Evolutionary conservation across 2,113 vertebrate species (phyloP).

Genomic region (Andinoacara biseriatus): DNA sequence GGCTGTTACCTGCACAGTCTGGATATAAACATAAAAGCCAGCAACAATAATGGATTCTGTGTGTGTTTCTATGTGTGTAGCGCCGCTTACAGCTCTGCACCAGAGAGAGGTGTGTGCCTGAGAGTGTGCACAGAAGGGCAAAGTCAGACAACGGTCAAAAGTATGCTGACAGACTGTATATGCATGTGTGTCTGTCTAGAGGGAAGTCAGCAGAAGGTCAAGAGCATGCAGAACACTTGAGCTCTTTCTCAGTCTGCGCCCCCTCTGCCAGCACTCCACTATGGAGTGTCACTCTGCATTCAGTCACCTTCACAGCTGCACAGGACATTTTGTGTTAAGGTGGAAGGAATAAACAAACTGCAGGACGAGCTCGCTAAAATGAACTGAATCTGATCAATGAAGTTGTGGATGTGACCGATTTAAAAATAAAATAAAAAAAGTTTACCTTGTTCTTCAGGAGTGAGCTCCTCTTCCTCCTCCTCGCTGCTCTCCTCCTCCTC

Average conservation of each 20-base stretch:
- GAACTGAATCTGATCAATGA: not conserved
- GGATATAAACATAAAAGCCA: constrained; percentile 25
- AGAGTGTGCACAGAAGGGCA: not conserved
- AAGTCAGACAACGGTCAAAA: constrained; percentile 21
- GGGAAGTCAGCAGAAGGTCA: constrained; percentile 38
- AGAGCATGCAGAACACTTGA: constrained; percentile 2
- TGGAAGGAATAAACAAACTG: constrained; percentile 10
- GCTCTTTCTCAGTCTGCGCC: constrained; percentile 18
- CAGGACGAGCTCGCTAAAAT: not conserved
- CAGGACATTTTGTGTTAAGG: constrained; percentile 11
- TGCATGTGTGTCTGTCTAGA: not conserved
- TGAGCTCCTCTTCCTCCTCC: constrained; percentile 91
- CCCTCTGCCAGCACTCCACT: constrained; percentile 1
- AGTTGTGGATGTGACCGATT: not conserved
- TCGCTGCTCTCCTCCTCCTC: constrained; percentile 86
- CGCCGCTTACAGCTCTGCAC: not conserved
- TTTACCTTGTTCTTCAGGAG: constrained; percentile 91
- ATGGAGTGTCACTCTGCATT: constrained; percentile 2
- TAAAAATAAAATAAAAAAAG: not conserved
- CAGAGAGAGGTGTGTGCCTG: not conserved
- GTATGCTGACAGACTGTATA: not conserved
- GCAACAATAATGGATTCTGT: not conserved
- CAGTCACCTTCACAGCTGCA: constrained; percentile 16
- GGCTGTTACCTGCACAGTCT: not conserved
- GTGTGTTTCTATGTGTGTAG: not conserved